A percentile compares a stretch with the other conserved stretches of the same genome.
These are phyloP conservation scores for Drosophila bocki DNA, from an alignment of 1,140 invertebrate species.

Conservation along the genomic window DNA sequence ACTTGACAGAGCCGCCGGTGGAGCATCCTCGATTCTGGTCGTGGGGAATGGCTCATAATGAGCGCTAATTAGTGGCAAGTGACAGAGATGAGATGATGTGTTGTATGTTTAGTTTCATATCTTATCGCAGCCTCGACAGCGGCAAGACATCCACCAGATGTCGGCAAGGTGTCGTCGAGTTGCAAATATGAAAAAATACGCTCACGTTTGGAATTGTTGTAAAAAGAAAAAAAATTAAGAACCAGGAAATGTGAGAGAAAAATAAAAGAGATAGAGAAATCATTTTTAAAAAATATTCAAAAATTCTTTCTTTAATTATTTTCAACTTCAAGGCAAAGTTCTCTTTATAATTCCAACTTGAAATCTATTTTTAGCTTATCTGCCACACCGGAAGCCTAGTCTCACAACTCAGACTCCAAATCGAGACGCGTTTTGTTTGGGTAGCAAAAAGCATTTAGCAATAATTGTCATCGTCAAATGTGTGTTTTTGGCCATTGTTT, in stretches of 20 bases:
- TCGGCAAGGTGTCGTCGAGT: slow-evolving; percentile 19
- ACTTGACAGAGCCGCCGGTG: slow-evolving; percentile 3
- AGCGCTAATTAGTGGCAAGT: slow-evolving; percentile 44
- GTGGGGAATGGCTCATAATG: slow-evolving; percentile 29
- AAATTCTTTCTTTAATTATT: background rate
- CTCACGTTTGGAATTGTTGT: slow-evolving; percentile 39
- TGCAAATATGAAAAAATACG: slow-evolving; percentile 65
- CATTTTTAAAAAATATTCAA: background rate
- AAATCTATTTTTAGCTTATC: slow-evolving; percentile 1
- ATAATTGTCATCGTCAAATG: slow-evolving; percentile 62
- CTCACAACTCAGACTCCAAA: background rate
- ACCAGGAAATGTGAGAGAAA: background rate
- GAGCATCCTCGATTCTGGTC: slow-evolving; percentile 3
- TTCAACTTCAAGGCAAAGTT: background rate
- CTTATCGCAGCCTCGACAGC: slow-evolving; percentile 34
- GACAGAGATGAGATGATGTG: slow-evolving; percentile 40
- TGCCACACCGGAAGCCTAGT: slow-evolving; percentile 31
- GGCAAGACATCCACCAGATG: slow-evolving; percentile 21
- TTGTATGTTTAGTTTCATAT: slow-evolving; percentile 27
- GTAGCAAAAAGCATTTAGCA: slow-evolving; percentile 75
- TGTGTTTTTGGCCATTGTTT: slow-evolving; percentile 59
- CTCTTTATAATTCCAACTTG: background rate
- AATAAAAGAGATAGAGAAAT: background rate
- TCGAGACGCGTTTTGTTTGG: slow-evolving; percentile 1
- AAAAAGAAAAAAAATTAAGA: background rate